Conservation (phyloP, 2,113 vertebrate species). For the Dolichallabes microphthalmus region DNA sequence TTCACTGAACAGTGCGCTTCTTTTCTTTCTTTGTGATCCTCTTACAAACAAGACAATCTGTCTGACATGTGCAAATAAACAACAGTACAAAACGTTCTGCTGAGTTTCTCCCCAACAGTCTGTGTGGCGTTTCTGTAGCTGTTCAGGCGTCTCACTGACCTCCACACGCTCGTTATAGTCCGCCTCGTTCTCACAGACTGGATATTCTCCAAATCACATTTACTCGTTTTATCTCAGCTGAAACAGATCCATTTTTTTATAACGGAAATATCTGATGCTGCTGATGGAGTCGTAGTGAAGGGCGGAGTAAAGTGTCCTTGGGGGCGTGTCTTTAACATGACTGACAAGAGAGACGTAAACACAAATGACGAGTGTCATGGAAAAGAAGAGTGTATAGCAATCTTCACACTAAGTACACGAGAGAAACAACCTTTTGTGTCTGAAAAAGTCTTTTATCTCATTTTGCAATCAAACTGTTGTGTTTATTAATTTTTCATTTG, state of each 20-base stretch:
- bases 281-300: background rate
- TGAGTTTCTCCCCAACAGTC: background rate
- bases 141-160: background rate
- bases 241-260: background rate
- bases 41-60: background rate
- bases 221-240: background rate
- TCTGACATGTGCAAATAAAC: background rate
- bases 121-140: background rate
- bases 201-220: background rate
- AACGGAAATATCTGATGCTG: background rate
- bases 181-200: background rate
- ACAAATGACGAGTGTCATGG: background rate
- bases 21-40: background rate
- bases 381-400: too few species aligned
- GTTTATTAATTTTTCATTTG: background rate
- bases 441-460: too few species aligned
- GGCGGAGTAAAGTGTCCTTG: background rate
- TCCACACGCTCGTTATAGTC: background rate
- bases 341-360: background rate
- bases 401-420: too few species aligned
- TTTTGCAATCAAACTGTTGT: too few species aligned
- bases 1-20: background rate
- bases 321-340: background rate
- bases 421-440: too few species aligned
- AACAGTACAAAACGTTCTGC: background rate